phyloP scores from a whole-genome alignment of 2,113 vertebrate species.

The Psittacula cyanocephala region DNA sequence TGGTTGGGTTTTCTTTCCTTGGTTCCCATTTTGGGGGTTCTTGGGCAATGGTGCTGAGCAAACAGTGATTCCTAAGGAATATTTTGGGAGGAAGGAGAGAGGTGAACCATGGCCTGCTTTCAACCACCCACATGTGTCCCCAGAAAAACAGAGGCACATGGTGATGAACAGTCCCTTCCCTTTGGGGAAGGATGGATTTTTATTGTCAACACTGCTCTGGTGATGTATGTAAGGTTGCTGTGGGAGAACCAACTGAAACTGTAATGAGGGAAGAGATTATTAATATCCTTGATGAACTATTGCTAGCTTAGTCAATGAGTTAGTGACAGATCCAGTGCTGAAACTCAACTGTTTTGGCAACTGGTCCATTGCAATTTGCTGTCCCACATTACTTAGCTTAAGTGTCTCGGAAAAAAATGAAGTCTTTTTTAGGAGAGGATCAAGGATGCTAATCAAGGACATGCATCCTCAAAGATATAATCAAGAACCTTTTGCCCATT shows the following conservation, averaged over 20 bases:
- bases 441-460: neutral
- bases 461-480: neutral
- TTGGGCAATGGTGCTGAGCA: neutral
- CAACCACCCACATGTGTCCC: neutral
- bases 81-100: neutral
- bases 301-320: neutral
- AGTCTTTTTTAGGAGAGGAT: neutral
- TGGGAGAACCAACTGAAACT: neutral
- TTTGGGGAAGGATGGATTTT: neutral
- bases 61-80: neutral
- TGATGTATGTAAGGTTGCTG: neutral
- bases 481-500: neutral
- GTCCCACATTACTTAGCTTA: neutral
- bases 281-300: conserved; percentile 3
- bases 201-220: neutral
- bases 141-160: neutral
- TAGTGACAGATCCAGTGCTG: neutral
- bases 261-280: neutral
- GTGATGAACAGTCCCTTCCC: neutral
- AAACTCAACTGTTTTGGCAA: neutral
- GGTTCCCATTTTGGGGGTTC: neutral
- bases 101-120: neutral
- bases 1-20: neutral
- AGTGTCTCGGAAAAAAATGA: neutral
- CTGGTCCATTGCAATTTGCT: neutral